Conservation (phyloP, 2,797 vertebrate genomes). For the Anguilla marmorata region DNA sequence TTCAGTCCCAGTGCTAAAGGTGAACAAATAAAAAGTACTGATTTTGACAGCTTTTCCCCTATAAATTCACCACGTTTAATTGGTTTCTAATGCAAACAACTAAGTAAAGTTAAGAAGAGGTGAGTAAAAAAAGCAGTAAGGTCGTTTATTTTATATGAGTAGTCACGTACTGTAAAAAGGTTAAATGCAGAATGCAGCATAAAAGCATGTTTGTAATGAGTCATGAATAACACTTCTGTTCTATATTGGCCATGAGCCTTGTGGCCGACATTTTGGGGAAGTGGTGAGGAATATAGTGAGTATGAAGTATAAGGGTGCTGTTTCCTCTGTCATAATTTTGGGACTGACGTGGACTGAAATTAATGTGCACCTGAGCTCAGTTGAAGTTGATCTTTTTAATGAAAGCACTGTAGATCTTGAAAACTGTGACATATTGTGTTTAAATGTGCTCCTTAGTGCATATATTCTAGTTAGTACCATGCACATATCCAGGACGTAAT, state of each 20-base stretch:
- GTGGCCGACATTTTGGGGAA: background rate
- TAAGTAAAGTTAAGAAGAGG: background rate
- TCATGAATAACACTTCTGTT: background rate
- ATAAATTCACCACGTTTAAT: background rate
- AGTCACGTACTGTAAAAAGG: background rate
- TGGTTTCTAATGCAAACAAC: background rate
- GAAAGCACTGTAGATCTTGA: background rate
- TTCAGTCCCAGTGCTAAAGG: background rate
- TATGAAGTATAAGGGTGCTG: background rate
- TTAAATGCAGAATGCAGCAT: background rate
- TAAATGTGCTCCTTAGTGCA: background rate
- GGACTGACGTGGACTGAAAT: background rate
- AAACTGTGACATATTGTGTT: background rate
- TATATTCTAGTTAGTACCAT: background rate
- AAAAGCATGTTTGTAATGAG: background rate
- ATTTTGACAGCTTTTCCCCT: background rate
- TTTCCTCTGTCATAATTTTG: background rate
- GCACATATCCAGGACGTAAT: background rate
- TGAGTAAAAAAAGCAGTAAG: background rate
- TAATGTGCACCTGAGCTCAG: background rate
- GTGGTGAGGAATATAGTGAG: constrained; percentile 9
- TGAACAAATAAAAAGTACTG: background rate
- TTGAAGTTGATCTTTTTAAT: background rate
- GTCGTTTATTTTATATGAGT: background rate
- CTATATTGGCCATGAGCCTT: background rate